Conservation (phyloP, 2,113 vertebrate genomes). For the Callocephalon fimbriatum region DNA sequence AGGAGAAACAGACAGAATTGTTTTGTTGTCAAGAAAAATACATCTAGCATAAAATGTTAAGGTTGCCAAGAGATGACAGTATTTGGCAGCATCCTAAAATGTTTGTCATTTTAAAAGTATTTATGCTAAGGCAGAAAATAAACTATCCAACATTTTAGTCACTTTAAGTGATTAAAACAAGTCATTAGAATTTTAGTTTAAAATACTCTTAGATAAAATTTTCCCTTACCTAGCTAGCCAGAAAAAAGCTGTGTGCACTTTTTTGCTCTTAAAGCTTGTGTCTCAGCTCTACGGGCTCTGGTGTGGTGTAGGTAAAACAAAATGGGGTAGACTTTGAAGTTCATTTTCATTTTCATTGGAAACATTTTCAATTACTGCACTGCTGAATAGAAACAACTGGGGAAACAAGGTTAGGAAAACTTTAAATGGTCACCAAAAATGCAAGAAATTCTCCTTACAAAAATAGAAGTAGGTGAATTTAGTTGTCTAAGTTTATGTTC, state of each 20-base stretch:
- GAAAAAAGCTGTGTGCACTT: neutral
- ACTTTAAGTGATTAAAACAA: slow-evolving; percentile 73
- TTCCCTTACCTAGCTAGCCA: slow-evolving; percentile 23
- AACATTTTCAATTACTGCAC: slow-evolving; percentile 52
- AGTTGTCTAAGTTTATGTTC: neutral
- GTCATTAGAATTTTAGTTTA: slow-evolving; percentile 68
- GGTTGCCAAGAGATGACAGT: slow-evolving; percentile 87
- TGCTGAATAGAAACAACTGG: slow-evolving; percentile 26
- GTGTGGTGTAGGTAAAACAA: slow-evolving; percentile 13
- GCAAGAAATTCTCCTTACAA: slow-evolving; percentile 22
- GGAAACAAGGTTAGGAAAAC: neutral
- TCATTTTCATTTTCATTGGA: slow-evolving; percentile 72
- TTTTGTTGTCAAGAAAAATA: slow-evolving; percentile 84
- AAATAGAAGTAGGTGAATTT: slow-evolving; percentile 28
- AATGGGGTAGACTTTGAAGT: slow-evolving; percentile 56
- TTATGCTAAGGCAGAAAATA: slow-evolving; percentile 90
- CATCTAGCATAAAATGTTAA: slow-evolving; percentile 76
- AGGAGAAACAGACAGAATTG: slow-evolving; percentile 59
- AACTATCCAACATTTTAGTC: slow-evolving; percentile 82
- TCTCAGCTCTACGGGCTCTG: slow-evolving; percentile 18
- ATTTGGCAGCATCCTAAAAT: slow-evolving; percentile 88
- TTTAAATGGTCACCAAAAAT: slow-evolving; percentile 47
- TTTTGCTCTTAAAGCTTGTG: slow-evolving; percentile 38
- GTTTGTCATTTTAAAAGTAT: slow-evolving; percentile 96
- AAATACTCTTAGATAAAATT: slow-evolving; percentile 57